phyloP scores from a whole-genome alignment of 2,888 invertebrate genomes.

The Magallana nippona region DNA sequence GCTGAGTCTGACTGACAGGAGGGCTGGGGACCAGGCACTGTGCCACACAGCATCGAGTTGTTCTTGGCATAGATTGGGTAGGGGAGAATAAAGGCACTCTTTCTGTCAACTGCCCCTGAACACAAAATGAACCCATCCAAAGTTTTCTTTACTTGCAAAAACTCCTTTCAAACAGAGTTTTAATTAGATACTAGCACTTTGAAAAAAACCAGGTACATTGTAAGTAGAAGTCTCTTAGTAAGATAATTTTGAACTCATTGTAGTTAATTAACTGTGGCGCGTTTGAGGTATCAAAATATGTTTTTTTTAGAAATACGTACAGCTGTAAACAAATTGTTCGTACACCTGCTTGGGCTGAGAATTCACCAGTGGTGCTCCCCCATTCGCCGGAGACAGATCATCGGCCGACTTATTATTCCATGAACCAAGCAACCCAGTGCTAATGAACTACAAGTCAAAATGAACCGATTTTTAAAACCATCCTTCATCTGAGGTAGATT shows the following conservation, averaged over 20 bases:
- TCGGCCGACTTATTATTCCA: conserved; percentile 47
- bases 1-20: conserved; percentile 8
- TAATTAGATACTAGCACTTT: too few species aligned
- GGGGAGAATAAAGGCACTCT: neutral
- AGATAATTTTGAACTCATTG: too few species aligned
- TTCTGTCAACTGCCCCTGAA: conserved; percentile 18
- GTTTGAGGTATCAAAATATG: neutral
- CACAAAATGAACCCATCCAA: neutral
- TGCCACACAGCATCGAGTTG: conserved; percentile 9
- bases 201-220: too few species aligned
- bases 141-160: too few species aligned
- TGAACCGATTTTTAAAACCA: neutral
- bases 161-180: too few species aligned
- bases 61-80: neutral
- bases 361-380: neutral
- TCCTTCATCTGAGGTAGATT: too few species aligned
- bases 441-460: neutral
- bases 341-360: neutral
- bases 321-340: neutral
- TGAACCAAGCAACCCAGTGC: conserved; percentile 56
- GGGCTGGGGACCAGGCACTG: neutral
- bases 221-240: too few species aligned
- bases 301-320: conserved; percentile 1
- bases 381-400: conserved; percentile 35
- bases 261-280: too few species aligned